These are phyloP conservation scores for Tetragonisca angustula DNA, from an alignment of 2,888 invertebrate genomes.

Conservation along the genomic window DNA sequence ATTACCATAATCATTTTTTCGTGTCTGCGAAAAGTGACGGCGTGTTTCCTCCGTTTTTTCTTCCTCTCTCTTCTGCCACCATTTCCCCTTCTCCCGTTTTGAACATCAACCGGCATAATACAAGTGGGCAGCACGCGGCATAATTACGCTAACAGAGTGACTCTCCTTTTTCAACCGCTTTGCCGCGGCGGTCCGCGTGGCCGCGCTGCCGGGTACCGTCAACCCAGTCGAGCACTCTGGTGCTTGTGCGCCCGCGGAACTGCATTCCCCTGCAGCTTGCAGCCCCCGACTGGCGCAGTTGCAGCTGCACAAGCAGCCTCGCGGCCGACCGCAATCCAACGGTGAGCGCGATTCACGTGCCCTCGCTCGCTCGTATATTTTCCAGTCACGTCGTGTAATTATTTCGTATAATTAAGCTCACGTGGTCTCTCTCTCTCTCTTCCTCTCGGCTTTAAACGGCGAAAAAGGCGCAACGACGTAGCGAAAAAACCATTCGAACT, in stretches of 20 bases:
- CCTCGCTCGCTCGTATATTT: constrained; percentile 63
- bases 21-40: constrained; percentile 26
- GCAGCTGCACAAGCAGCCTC: constrained; percentile 66
- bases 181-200: constrained; percentile 15
- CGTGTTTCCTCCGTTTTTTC: background rate
- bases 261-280: constrained; percentile 61
- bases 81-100: background rate
- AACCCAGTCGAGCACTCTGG: constrained; percentile 23
- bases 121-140: constrained; percentile 37
- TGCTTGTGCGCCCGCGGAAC: constrained; percentile 53
- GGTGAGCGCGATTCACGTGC: constrained; percentile 65
- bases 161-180: constrained; percentile 56
- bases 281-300: constrained; percentile 64
- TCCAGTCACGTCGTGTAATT: constrained; percentile 71
- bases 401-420: constrained; percentile 78
- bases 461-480: background rate
- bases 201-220: background rate
- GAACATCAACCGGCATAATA: constrained; percentile 44
- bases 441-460: constrained; percentile 9
- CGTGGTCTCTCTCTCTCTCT: constrained; percentile 4
- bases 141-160: constrained; percentile 67
- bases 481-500: constrained; percentile 7
- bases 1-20: constrained; percentile 42
- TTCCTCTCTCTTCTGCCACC: too few species aligned
- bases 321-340: constrained; percentile 75